A percentile compares a stretch with the other conserved stretches of the same genome.
These are phyloP conservation scores for Bufo bufo DNA, from an alignment of 2,113 vertebrate species.

Conservation along the genomic window DNA sequence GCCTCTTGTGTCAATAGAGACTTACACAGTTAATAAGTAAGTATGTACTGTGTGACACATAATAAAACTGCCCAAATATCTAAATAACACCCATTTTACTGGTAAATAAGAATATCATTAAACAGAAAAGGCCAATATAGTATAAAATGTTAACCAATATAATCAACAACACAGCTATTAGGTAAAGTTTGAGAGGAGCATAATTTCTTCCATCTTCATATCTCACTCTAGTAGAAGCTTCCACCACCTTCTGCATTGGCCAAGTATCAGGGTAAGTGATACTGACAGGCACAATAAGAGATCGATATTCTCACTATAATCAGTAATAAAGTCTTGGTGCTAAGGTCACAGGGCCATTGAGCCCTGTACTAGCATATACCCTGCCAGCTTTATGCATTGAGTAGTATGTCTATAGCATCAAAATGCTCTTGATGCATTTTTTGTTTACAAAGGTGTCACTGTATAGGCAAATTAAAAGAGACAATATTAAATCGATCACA, in stretches of 20 bases:
- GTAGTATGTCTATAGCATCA: conserved; percentile 70
- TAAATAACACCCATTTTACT: too few relatives aligned
- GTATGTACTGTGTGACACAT: too few relatives aligned
- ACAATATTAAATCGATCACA: neutral
- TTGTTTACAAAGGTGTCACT: neutral
- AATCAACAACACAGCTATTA: neutral
- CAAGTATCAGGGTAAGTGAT: conserved; percentile 79
- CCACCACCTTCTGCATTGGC: conserved; percentile 52
- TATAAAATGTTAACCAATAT: neutral
- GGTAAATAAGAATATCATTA: neutral
- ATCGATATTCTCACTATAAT: conserved; percentile 89
- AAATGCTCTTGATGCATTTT: neutral
- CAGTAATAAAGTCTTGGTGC: conserved; percentile 76
- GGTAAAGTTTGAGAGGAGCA: neutral
- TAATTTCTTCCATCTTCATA: neutral
- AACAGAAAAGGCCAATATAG: neutral
- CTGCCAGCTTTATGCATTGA: conserved; percentile 60
- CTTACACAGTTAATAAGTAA: too few relatives aligned
- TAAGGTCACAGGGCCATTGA: conserved; percentile 37
- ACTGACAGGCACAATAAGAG: conserved; percentile 89
- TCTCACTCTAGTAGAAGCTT: neutral
- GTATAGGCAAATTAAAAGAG: neutral
- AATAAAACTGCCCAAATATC: too few relatives aligned
- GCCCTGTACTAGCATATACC: conserved; percentile 7
- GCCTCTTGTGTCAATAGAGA: too few relatives aligned